Percentiles rank a stretch among this genome's conserved stretches.
phyloP scores from a whole-genome alignment of 2,797 vertebrate genomes.

The Melanotaenia boesemani region DNA sequence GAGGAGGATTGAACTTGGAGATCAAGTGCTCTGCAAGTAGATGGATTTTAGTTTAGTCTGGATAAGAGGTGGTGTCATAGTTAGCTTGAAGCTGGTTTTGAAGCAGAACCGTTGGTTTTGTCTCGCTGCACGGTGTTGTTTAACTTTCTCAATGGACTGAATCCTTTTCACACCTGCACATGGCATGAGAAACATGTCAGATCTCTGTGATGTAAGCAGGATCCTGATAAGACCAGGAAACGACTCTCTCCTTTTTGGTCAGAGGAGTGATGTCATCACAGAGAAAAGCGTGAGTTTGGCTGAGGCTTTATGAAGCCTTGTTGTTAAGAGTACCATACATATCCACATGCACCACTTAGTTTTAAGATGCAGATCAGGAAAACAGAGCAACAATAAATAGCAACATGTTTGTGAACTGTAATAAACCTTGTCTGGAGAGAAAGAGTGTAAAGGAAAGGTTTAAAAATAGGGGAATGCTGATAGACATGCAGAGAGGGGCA shows the following conservation, averaged over 20 bases:
- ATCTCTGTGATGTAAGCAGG: conserved; percentile 58
- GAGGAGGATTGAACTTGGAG: conserved; percentile 36
- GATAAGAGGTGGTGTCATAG: conserved; percentile 19
- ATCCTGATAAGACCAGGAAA: conserved; percentile 63
- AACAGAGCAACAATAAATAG: conserved; percentile 39
- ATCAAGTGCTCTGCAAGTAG: conserved; percentile 33
- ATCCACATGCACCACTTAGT: conserved; percentile 54
- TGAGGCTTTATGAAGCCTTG: conserved; percentile 65
- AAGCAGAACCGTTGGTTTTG: conserved; percentile 18
- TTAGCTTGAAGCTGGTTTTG: conserved; percentile 3
- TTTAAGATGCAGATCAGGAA: conserved; percentile 40
- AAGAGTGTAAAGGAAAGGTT: conserved; percentile 45
- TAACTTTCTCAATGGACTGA: conserved; percentile 39
- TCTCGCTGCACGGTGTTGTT: background rate
- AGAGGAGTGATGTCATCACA: conserved; percentile 78
- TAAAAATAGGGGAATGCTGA: conserved; percentile 51
- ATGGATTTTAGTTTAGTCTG: conserved; percentile 34
- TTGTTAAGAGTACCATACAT: conserved; percentile 46
- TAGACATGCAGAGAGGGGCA: conserved; percentile 45
- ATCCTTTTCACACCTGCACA: conserved; percentile 54
- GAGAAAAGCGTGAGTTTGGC: conserved; percentile 58
- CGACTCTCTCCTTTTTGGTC: conserved; percentile 49
- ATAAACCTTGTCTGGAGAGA: conserved; percentile 33
- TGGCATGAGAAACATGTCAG: conserved; percentile 48
- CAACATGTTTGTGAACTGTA: conserved; percentile 35